Percentiles rank a stretch among this genome's conserved stretches.
These are phyloP conservation scores for Xestia c-nigrum DNA, from an alignment of 2,888 invertebrate species.

Conservation along the genomic window DNA sequence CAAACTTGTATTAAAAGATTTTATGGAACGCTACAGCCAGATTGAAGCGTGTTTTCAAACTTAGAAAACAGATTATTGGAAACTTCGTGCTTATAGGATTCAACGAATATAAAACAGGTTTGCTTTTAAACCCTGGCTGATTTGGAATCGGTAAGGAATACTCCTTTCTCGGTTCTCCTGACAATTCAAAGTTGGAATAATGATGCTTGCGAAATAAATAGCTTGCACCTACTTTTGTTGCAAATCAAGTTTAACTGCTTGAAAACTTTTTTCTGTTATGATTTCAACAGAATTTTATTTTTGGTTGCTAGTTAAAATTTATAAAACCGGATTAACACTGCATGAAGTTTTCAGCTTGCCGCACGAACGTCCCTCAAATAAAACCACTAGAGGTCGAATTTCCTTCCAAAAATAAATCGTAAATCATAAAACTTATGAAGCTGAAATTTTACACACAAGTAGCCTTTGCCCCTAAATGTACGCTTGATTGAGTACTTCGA, in stretches of 20 bases:
- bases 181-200: conserved; percentile 7
- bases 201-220: conserved; percentile 2
- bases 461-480: conserved; percentile 39
- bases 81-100: conserved; percentile 18
- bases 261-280: background rate
- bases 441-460: conserved; percentile 53
- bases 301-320: background rate
- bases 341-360: conserved; percentile 12
- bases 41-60: conserved; percentile 57
- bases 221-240: background rate
- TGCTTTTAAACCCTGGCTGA: conserved; percentile 19
- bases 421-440: conserved; percentile 55
- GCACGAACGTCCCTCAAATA: conserved; percentile 29
- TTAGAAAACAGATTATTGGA: conserved; percentile 50
- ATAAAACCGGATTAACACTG: background rate
- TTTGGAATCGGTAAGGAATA: conserved; percentile 17
- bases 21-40: conserved; percentile 42
- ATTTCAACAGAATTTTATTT: background rate
- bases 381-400: conserved; percentile 37
- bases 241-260: background rate
- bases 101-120: conserved; percentile 34
- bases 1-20: conserved; percentile 49
- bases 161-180: background rate
- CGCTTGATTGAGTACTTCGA: conserved; percentile 42
- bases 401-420: conserved; percentile 41